Evolutionary conservation across 2,113 vertebrate species (phyloP).

Genomic region (Coptodon rendalli): DNA sequence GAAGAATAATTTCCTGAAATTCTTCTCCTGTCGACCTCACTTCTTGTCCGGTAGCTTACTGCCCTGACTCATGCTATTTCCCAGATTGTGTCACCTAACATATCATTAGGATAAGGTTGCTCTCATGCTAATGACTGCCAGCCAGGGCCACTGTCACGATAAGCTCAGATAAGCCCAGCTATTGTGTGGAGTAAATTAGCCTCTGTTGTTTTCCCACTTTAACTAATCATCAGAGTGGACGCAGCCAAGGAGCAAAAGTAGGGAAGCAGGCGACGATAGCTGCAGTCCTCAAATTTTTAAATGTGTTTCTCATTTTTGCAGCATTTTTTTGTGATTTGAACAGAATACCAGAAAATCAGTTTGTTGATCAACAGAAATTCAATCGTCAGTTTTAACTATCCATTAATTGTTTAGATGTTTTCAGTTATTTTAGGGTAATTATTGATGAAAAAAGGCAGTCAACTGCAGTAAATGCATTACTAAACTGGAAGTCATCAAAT

Average conservation of each 20-base stretch:
- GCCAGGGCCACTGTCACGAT: slow-evolving; percentile 11
- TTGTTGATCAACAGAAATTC: neutral
- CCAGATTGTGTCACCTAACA: slow-evolving; percentile 57
- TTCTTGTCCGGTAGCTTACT: slow-evolving; percentile 28
- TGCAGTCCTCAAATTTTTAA: neutral
- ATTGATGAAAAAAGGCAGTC: neutral
- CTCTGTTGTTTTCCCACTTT: slow-evolving; percentile 36
- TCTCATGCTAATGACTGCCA: slow-evolving; percentile 31
- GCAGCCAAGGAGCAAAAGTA: neutral
- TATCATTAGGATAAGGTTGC: slow-evolving; percentile 49
- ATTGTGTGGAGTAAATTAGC: slow-evolving; percentile 42
- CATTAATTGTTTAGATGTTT: neutral
- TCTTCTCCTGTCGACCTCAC: neutral
- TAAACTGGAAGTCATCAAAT: neutral
- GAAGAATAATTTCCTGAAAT: neutral
- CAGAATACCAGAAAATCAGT: neutral
- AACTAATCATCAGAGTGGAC: slow-evolving; percentile 28
- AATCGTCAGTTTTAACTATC: neutral
- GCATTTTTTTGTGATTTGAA: neutral
- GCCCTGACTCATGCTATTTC: slow-evolving; percentile 25
- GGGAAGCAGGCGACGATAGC: neutral
- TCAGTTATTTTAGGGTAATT: neutral
- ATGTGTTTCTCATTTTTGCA: neutral
- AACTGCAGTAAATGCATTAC: neutral
- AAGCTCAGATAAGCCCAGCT: slow-evolving; percentile 34